Evolutionary conservation across 2,888 invertebrate genomes (phyloP).

Genomic region (Nineta flava): DNA sequence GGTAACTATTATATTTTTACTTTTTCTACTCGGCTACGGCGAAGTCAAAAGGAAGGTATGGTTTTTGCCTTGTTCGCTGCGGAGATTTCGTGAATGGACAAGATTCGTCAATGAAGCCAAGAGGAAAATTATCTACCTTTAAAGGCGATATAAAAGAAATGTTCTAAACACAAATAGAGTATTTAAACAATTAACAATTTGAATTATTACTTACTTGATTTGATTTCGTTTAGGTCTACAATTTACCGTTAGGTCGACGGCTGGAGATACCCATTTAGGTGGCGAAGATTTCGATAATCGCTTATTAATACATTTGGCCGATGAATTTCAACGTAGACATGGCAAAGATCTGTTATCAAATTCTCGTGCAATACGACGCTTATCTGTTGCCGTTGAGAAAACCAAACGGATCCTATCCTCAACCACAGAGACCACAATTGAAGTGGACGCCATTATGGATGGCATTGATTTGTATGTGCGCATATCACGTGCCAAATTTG

Average conservation of each 20-base stretch:
- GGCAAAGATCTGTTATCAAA: slow-evolving; percentile 50
- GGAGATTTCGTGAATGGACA: too few species aligned
- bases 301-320: slow-evolving; percentile 48
- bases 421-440: slow-evolving; percentile 57
- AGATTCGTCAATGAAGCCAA: too few species aligned
- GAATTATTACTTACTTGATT: too few species aligned
- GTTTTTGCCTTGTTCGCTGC: too few species aligned
- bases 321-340: slow-evolving; percentile 56
- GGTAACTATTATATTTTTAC: too few species aligned
- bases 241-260: slow-evolving; percentile 38
- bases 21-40: too few species aligned
- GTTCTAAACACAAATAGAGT: too few species aligned
- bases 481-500: slow-evolving; percentile 57
- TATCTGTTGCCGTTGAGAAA: slow-evolving; percentile 60
- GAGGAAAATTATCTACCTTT: too few species aligned
- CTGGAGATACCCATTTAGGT: slow-evolving; percentile 34
- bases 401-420: slow-evolving; percentile 64
- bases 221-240: slow-evolving; percentile 19
- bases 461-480: slow-evolving; percentile 58
- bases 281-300: slow-evolving; percentile 30
- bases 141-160: too few species aligned
- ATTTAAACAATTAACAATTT: too few species aligned
- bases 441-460: slow-evolving; percentile 62
- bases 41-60: too few species aligned
- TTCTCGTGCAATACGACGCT: slow-evolving; percentile 47